phyloP scores from a whole-genome alignment of 2,888 invertebrate species.

The Rhingia campestris region DNA sequence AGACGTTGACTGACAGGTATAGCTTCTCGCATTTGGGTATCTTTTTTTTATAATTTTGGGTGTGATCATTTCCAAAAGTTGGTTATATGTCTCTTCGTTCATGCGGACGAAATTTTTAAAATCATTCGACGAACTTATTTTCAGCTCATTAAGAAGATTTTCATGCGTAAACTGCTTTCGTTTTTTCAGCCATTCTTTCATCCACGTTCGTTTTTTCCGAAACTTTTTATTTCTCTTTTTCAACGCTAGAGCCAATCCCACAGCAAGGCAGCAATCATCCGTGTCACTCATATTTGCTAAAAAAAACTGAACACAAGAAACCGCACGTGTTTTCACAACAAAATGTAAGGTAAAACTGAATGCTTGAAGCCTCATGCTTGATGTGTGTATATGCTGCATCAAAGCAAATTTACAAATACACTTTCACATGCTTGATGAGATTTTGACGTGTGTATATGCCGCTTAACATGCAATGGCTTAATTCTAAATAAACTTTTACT shows the following conservation, averaged over 20 bases:
- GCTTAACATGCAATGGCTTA: too few species aligned
- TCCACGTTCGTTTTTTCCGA: not conserved
- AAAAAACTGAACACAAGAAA: too few species aligned
- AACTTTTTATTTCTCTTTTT: slow-evolving; percentile 1
- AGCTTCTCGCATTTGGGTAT: slow-evolving; percentile 27
- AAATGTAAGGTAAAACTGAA: too few species aligned
- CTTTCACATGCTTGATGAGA: too few species aligned
- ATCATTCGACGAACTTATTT: slow-evolving; percentile 6
- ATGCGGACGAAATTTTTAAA: slow-evolving; percentile 11
- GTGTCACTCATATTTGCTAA: not conserved
- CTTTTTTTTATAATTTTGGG: slow-evolving; percentile 25
- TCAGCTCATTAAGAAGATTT: slow-evolving; percentile 23
- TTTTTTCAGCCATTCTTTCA: slow-evolving; percentile 12
- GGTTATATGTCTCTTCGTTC: not conserved
- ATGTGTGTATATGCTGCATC: too few species aligned
- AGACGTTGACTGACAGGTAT: slow-evolving; percentile 25
- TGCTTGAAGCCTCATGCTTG: too few species aligned
- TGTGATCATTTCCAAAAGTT: slow-evolving; percentile 11
- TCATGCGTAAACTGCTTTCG: slow-evolving; percentile 14
- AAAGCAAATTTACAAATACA: too few species aligned
- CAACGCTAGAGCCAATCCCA: not conserved
- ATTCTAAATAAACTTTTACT: too few species aligned
- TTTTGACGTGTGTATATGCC: too few species aligned
- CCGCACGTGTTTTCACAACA: too few species aligned
- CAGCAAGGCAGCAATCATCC: not conserved